Conservation (phyloP, 2,888 invertebrate species). For the Pristionchus exspectatus region DNA sequence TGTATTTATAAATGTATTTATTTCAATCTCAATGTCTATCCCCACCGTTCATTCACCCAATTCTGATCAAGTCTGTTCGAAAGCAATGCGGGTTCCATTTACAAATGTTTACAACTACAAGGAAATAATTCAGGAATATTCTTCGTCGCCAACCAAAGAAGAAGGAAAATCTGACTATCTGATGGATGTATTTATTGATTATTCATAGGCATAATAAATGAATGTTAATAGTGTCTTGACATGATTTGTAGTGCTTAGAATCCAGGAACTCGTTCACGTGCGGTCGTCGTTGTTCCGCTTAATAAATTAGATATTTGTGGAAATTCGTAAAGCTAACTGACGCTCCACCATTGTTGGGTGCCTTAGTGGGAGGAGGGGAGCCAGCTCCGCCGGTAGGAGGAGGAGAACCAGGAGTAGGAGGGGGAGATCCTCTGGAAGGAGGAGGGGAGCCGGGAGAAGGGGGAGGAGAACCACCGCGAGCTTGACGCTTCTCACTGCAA, state of each 20-base stretch:
- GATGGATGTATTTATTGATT: neutral
- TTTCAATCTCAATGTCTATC: neutral
- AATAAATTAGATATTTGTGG: neutral
- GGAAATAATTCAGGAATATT: neutral
- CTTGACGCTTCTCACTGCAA: constrained; percentile 44
- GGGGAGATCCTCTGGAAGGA: neutral
- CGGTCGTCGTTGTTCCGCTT: neutral
- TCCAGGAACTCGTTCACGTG: constrained; percentile 21
- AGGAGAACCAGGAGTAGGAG: neutral
- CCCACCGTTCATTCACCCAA: neutral
- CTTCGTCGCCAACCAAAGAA: neutral
- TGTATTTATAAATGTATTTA: neutral
- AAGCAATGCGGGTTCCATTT: neutral
- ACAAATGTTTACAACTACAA: neutral
- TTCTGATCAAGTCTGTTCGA: neutral
- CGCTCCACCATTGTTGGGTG: neutral
- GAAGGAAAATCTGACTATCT: neutral
- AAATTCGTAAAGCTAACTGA: neutral
- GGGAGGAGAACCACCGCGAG: neutral
- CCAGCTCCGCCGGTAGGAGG: neutral
- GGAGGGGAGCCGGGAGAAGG: constrained; percentile 3
- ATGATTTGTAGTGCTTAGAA: too few species aligned
- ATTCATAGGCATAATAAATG: neutral
- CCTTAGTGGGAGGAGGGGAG: neutral
- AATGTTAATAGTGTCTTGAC: too few species aligned